Conservation (phyloP, 2,113 vertebrate genomes). For the Gopherus flavomarginatus region DNA sequence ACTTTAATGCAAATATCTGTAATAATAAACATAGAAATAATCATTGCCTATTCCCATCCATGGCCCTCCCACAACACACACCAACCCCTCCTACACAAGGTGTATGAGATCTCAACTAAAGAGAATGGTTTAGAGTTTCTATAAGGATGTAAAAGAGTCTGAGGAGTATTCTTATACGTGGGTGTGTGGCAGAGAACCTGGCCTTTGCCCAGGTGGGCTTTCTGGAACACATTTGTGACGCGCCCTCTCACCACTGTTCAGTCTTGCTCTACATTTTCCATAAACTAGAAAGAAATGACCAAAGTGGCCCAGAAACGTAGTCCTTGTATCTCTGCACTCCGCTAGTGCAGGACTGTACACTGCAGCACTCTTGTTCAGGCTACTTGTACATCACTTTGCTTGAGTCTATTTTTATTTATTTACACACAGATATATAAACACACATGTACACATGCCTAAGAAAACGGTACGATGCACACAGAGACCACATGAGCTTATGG, state of each 20-base stretch:
- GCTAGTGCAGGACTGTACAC: not conserved
- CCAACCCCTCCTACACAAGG: not conserved
- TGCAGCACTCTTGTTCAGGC: fast-evolving
- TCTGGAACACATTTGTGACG: fast-evolving
- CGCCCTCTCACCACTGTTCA: not conserved
- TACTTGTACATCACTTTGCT: not conserved
- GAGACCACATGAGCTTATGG: fast-evolving
- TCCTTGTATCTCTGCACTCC: fast-evolving
- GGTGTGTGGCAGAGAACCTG: fast-evolving
- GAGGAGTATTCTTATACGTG: not conserved
- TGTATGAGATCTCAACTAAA: not conserved
- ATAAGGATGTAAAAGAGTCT: not conserved
- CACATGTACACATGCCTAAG: not conserved
- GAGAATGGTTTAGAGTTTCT: not conserved
- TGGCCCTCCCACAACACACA: not conserved
- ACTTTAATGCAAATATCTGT: fast-evolving
- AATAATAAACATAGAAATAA: not conserved
- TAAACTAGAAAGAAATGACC: not conserved
- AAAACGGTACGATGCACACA: not conserved
- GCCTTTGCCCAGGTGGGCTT: not conserved
- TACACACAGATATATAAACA: not conserved
- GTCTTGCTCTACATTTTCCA: not conserved
- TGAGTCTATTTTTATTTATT: not conserved
- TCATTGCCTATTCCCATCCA: not conserved
- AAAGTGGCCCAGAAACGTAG: fast-evolving